These are phyloP conservation scores for Penaeus indicus DNA, from an alignment of 1,140 invertebrate species.

Conservation along the genomic window DNA sequence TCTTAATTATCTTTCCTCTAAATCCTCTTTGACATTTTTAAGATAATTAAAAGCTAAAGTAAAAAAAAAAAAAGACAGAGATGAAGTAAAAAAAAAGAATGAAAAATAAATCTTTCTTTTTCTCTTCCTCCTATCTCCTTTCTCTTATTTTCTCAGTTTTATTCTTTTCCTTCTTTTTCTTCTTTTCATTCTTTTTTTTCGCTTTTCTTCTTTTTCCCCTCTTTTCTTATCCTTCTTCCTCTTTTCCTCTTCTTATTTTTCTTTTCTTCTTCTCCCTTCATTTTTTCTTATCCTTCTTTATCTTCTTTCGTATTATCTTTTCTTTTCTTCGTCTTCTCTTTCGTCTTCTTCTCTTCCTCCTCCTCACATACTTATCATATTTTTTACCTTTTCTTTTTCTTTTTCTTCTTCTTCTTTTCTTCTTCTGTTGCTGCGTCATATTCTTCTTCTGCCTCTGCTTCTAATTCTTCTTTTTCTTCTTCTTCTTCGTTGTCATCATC, in stretches of 20 bases:
- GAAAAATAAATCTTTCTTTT: too few species aligned
- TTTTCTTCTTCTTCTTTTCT: constrained; percentile 3
- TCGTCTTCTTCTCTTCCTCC: background rate
- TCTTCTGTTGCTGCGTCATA: background rate
- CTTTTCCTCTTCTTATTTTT: background rate
- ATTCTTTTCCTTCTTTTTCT: background rate
- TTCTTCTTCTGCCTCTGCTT: too few species aligned
- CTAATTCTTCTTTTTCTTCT: background rate
- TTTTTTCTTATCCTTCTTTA: background rate
- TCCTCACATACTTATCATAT: background rate
- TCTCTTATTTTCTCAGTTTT: background rate
- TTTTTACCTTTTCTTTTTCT: background rate
- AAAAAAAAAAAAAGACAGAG: too few species aligned
- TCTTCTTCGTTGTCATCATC: background rate
- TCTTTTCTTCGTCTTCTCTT: background rate
- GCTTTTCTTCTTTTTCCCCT: background rate
- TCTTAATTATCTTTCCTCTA: too few species aligned
- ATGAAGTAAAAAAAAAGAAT: too few species aligned
- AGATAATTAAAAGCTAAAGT: too few species aligned
- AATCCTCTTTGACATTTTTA: too few species aligned
- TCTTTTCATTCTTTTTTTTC: constrained; percentile 3
- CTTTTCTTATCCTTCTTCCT: background rate
- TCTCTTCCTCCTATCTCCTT: background rate
- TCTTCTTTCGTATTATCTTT: background rate
- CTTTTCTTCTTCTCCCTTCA: background rate